phyloP scores from a whole-genome alignment of 2,888 invertebrate species.

The Agrotis clavis region DNA sequence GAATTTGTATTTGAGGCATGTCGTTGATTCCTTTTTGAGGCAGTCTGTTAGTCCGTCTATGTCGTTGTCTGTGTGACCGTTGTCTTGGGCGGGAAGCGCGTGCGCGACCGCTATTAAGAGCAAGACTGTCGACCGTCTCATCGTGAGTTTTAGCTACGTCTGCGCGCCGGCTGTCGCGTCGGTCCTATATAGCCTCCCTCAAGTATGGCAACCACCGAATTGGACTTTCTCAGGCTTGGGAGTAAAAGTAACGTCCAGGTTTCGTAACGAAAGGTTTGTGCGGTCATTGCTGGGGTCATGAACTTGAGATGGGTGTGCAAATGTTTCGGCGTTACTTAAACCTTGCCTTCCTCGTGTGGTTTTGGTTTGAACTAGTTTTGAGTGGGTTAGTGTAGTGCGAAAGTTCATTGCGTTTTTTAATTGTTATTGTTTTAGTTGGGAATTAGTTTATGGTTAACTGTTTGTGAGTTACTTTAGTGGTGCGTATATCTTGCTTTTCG shows the following conservation, averaged over 20 bases:
- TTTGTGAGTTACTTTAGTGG: constrained; percentile 5
- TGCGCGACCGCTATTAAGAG: constrained; percentile 87
- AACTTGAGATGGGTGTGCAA: constrained; percentile 64
- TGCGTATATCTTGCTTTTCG: neutral
- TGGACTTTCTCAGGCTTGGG: constrained; percentile 88
- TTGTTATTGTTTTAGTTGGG: constrained; percentile 54
- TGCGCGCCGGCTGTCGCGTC: constrained; percentile 80
- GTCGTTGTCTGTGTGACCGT: constrained; percentile 94
- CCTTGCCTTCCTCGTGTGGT: constrained; percentile 1
- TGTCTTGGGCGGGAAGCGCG: constrained; percentile 94
- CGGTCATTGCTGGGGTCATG: constrained; percentile 81
- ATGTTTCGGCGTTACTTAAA: constrained; percentile 24
- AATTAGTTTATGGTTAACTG: constrained; percentile 49
- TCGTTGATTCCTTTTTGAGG: constrained; percentile 95
- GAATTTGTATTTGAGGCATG: constrained; percentile 96
- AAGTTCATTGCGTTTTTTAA: constrained; percentile 56
- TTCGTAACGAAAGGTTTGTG: constrained; percentile 85
- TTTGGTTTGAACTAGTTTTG: constrained; percentile 18
- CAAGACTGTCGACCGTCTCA: constrained; percentile 84
- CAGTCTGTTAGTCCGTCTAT: constrained; percentile 95
- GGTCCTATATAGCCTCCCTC: constrained; percentile 82
- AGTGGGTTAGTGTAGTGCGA: constrained; percentile 51
- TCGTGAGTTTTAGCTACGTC: constrained; percentile 80
- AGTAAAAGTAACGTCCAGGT: constrained; percentile 89
- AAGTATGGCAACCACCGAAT: constrained; percentile 80